Evolutionary conservation across 2,888 invertebrate genomes (phyloP).

Genomic region (Dolichopus griseipennis): DNA sequence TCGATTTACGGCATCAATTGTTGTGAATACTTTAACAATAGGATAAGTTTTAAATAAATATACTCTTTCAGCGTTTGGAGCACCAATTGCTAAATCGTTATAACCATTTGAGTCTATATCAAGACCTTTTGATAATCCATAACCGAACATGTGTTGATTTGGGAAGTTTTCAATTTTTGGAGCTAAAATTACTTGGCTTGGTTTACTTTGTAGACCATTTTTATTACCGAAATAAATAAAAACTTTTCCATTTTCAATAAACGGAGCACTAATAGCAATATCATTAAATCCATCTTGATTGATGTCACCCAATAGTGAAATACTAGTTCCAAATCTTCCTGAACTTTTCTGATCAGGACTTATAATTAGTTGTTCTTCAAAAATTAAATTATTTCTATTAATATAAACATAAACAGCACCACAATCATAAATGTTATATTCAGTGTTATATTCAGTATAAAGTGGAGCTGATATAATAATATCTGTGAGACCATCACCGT

Average conservation of each 20-base stretch:
- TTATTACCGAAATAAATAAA: conserved; percentile 47
- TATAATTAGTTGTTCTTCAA: conserved; percentile 18
- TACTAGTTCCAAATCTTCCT: conserved; percentile 26
- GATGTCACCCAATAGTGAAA: conserved; percentile 45
- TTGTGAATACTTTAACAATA: conserved; percentile 26
- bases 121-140: conserved; percentile 34
- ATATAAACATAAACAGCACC: conserved; percentile 27
- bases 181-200: conserved; percentile 34
- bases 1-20: conserved; percentile 23
- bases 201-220: conserved; percentile 28
- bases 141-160: conserved; percentile 41
- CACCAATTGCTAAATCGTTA: conserved; percentile 31
- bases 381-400: conserved; percentile 25
- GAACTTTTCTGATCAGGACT: conserved; percentile 17
- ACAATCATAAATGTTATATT: conserved; percentile 29
- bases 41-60: conserved; percentile 34
- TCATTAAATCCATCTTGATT: conserved; percentile 54
- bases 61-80: conserved; percentile 33
- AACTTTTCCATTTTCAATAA: conserved; percentile 47
- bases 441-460: conserved; percentile 22
- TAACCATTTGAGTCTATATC: conserved; percentile 32
- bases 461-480: conserved; percentile 53
- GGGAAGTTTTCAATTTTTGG: neutral
- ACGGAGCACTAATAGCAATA: conserved; percentile 55
- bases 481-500: conserved; percentile 50